Evolutionary conservation across 1,140 invertebrate genomes (phyloP), one percentile per base, ranked within the genome.

Genomic region (Mizuhopecten yessoensis): DNA sequence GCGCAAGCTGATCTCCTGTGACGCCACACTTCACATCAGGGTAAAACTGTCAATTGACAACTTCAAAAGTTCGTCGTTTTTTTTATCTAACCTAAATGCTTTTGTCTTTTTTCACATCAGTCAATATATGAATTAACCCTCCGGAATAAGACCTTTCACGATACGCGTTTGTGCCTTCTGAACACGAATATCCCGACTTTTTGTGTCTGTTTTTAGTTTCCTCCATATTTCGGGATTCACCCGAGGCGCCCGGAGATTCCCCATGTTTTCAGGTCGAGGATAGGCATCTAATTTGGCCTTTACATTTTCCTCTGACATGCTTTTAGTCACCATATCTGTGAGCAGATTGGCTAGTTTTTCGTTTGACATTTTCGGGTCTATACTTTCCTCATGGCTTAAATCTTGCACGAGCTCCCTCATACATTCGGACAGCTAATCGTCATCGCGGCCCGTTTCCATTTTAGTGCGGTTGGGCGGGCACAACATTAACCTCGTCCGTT

Each of bases 81-180:
- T 75, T 29, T 5, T 17, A 0, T n/a, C 9, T 5, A 17, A n/a
- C 5, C 29, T 29, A 0, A n/a, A 2, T 29, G 57, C n/a, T 29
- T 75, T 75, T 29, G 57, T 75, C n/a, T 29, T 75, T 75, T 29
- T 49, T 49, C 11, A 10, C 57, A 9, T 29, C 57, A 15, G 42
- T 45, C 42, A 45, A 45, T 17, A 45, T 45, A 13, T 45, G 42
- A 45, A 75, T 75, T 5, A 75, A n/a, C 0, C 23, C 0, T 29
- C 5, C 5, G 57, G n/a, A 75, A n/a, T 29, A 29, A n/a, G n/a
- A 5, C 57, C 57, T 75, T 75, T 75, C 0, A n/a, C n/a, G 9
- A 75, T 75, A 29, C 57, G n/a, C n/a, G 57, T 75, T 17, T 75
- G 57, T 29, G 57, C 57, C n/a, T 75, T 75, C 57, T 75, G 57